phyloP scores from a whole-genome alignment of 2,113 vertebrate genomes.

The Solea senegalensis region DNA sequence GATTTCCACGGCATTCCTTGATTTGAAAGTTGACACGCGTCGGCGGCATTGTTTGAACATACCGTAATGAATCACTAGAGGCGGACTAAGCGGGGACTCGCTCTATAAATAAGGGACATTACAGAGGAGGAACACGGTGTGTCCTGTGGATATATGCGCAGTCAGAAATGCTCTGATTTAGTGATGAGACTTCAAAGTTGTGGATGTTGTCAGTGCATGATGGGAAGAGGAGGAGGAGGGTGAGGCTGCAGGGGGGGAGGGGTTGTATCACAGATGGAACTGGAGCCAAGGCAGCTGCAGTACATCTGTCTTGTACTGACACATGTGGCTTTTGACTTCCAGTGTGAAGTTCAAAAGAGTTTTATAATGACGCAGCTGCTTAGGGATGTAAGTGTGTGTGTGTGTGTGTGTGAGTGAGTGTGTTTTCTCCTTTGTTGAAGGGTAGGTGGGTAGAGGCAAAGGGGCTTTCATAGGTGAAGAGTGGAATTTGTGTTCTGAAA shows the following conservation, averaged over 20 bases:
- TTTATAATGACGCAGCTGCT: conserved; percentile 83
- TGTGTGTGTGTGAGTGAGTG: conserved; percentile 48
- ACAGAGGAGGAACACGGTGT: not conserved
- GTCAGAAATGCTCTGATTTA: conserved; percentile 32
- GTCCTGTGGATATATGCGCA: conserved; percentile 12
- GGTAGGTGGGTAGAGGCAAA: conserved; percentile 9
- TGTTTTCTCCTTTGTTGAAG: conserved; percentile 50
- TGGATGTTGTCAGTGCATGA: conserved; percentile 54
- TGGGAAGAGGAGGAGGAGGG: conserved; percentile 23
- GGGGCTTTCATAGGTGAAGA: conserved; percentile 56
- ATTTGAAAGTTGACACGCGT: no score
- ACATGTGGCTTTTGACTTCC: conserved; percentile 84
- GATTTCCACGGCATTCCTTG: no score
- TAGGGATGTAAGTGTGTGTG: conserved; percentile 62
- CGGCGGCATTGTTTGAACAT: not conserved
- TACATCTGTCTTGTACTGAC: conserved; percentile 83
- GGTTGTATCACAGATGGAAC: conserved; percentile 66
- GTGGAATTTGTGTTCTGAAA: conserved; percentile 40
- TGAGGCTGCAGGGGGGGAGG: conserved; percentile 1
- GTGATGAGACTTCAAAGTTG: conserved; percentile 61
- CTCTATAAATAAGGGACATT: no score
- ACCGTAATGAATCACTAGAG: not conserved
- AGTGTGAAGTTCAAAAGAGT: conserved; percentile 84
- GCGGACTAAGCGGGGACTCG: not conserved
- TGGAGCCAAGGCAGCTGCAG: conserved; percentile 79